Evolutionary conservation across 2,888 invertebrate genomes (phyloP).

Genomic region (Plebejus melissa): DNA sequence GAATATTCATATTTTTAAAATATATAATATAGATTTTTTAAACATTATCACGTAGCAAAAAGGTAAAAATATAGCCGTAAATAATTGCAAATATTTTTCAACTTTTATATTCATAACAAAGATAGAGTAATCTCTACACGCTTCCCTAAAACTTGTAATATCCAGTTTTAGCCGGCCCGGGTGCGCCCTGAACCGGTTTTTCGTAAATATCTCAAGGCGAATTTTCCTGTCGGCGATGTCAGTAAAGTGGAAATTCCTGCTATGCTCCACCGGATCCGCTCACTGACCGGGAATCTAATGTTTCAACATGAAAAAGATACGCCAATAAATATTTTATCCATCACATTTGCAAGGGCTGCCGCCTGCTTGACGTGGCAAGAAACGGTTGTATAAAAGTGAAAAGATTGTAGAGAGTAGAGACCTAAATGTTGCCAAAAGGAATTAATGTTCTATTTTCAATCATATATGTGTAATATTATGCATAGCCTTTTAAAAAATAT

Average conservation of each 20-base stretch:
- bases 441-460: background rate
- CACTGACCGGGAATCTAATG: conserved; percentile 52
- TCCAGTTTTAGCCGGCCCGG: background rate
- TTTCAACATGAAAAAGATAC: conserved; percentile 52
- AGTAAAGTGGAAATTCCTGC: conserved; percentile 61
- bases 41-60: background rate
- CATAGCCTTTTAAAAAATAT: conserved; percentile 25
- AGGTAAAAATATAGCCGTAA: background rate
- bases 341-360: conserved; percentile 38
- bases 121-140: background rate
- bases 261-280: conserved; percentile 48
- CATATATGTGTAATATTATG: background rate
- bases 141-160: background rate
- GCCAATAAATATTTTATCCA: conserved; percentile 49
- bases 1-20: too few relatives aligned
- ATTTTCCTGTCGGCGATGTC: conserved; percentile 49
- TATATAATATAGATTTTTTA: background rate
- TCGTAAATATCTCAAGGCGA: conserved; percentile 42
- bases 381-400: background rate
- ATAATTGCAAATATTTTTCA: background rate
- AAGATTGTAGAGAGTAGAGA: background rate
- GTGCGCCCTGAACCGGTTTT: conserved; percentile 12
- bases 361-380: background rate
- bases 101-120: background rate
- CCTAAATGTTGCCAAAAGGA: background rate